These are phyloP conservation scores for Mastomys natalensis DNA, from an alignment of 2,113 vertebrate genomes.

Conservation along the genomic window DNA sequence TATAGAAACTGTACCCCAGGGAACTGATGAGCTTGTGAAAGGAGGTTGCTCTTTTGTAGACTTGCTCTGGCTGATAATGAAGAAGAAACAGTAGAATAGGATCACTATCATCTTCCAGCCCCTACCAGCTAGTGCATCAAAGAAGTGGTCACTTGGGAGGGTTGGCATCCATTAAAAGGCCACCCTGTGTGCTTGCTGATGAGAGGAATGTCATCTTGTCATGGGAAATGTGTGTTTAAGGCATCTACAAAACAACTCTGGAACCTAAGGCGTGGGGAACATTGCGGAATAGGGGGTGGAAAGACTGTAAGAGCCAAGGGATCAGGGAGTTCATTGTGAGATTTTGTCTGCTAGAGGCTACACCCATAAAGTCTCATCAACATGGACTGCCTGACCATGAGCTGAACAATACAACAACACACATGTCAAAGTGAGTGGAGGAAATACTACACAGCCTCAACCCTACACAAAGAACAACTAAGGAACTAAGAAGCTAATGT, in stretches of 20 bases:
- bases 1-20: constrained; percentile 30
- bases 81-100: not conserved
- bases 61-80: not conserved
- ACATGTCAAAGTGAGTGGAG: not conserved
- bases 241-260: not conserved
- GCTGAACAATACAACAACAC: not conserved
- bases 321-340: not conserved
- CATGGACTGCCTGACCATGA: not conserved
- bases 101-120: not conserved
- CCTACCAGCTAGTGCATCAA: not conserved
- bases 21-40: not conserved
- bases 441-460: not conserved
- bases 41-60: constrained; percentile 25
- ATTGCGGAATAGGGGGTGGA: not conserved
- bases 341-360: not conserved
- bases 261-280: not conserved
- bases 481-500: too few relatives aligned
- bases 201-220: not conserved
- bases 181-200: not conserved
- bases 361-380: not conserved
- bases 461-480: not conserved
- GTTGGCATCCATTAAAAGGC: not conserved
- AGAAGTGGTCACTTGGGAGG: not conserved
- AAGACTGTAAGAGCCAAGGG: not conserved
- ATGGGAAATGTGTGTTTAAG: not conserved